These are phyloP conservation scores for Corythucha ciliata DNA, from an alignment of 2,888 invertebrate species.

Conservation along the genomic window DNA sequence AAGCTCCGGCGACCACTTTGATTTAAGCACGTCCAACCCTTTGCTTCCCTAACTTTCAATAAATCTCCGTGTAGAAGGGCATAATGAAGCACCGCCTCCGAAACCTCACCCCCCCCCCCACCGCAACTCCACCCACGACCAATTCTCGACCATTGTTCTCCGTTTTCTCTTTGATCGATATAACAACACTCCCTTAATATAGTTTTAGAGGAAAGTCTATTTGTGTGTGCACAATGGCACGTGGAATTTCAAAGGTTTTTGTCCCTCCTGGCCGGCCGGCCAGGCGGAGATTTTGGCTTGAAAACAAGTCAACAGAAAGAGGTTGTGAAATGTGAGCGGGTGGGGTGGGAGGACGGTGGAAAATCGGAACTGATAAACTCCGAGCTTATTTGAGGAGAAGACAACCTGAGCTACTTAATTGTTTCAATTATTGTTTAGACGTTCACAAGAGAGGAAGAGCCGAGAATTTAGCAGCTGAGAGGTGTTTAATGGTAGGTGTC, in stretches of 20 bases:
- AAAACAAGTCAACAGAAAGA: background rate
- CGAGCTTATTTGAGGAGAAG: too few relatives aligned
- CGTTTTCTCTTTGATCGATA: slow-evolving; percentile 29
- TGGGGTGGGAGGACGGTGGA: too few relatives aligned
- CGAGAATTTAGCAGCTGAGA: slow-evolving; percentile 15
- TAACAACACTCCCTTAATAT: slow-evolving; percentile 27
- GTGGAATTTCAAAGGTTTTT: background rate
- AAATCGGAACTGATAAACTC: too few relatives aligned
- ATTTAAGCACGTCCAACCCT: slow-evolving; percentile 31
- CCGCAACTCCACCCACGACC: slow-evolving; percentile 31
- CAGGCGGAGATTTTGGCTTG: background rate
- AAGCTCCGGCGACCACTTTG: slow-evolving; percentile 27
- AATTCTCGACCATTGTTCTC: slow-evolving; percentile 33
- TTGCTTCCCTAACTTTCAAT: slow-evolving; percentile 32
- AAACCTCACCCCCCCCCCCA: slow-evolving; percentile 22
- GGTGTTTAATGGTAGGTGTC: slow-evolving; percentile 24
- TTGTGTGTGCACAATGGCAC: slow-evolving; percentile 21
- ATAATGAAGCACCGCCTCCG: slow-evolving; percentile 28
- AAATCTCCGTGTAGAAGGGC: slow-evolving; percentile 29
- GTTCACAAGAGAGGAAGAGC: background rate
- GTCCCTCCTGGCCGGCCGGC: slow-evolving; percentile 3
- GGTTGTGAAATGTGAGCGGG: background rate
- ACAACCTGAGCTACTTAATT: too few relatives aligned
- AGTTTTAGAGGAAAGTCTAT: slow-evolving; percentile 26
- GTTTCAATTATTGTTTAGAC: too few relatives aligned